Evolutionary conservation across 2,888 invertebrate species (phyloP).

Genomic region (Camponotus fellah): DNA sequence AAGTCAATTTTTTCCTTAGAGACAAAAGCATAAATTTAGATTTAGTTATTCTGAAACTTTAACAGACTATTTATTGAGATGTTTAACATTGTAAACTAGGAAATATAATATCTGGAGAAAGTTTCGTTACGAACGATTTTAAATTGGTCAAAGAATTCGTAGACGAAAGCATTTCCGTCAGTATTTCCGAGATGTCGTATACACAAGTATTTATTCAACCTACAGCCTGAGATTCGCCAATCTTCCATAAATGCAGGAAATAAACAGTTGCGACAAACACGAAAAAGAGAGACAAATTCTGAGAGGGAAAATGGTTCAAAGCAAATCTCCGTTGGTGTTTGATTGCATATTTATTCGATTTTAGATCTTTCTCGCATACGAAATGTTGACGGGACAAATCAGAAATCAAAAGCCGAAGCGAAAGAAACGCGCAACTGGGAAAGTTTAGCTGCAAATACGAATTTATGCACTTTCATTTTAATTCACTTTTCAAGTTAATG

Average conservation of each 20-base stretch:
- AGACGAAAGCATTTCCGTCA: constrained; percentile 25
- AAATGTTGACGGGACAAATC: constrained; percentile 36
- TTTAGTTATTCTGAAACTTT: background rate
- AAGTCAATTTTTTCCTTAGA: background rate
- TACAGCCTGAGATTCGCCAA: constrained; percentile 17
- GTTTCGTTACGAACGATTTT: background rate
- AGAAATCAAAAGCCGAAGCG: constrained; percentile 27
- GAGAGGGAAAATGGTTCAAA: constrained; percentile 50
- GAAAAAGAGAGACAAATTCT: constrained; percentile 52
- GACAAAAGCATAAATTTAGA: constrained; percentile 10
- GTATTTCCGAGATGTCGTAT: constrained; percentile 46
- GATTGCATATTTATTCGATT: constrained; percentile 73
- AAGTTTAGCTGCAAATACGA: constrained; percentile 1
- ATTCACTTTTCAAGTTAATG: constrained; percentile 27
- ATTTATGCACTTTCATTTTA: constrained; percentile 29
- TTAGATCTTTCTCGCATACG: constrained; percentile 22
- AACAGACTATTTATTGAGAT: constrained; percentile 21
- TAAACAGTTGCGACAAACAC: constrained; percentile 65
- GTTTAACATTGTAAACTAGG: constrained; percentile 15
- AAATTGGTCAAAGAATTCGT: constrained; percentile 44
- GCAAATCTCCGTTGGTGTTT: constrained; percentile 44
- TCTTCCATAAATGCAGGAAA: constrained; percentile 64
- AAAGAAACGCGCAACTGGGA: constrained; percentile 27
- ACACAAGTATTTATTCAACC: constrained; percentile 41
- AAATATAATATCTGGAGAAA: constrained; percentile 20